Evolutionary conservation across 2,113 vertebrate genomes (phyloP), one percentile per base, ranked within the genome.

Genomic region (Sapajus apella): DNA sequence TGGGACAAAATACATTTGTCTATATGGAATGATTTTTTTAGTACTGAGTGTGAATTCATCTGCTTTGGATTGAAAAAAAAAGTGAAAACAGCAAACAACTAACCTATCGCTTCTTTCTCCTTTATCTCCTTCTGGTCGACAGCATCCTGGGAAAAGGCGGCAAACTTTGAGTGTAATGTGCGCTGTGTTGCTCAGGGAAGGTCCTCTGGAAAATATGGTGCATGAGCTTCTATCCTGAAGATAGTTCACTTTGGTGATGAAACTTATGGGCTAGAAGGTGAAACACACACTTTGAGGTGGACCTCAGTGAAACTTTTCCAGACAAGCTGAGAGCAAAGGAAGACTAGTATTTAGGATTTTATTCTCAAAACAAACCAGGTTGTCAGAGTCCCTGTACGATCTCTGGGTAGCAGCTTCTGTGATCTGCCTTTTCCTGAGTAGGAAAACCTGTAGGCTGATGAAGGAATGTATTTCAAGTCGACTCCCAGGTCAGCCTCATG

Each of bases 111-210:
- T 81, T 52, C 25, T 55, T 50, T 10, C 16, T 61, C 40, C 20
- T 47, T 58, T 5, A 0, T 70, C 10, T 52, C 3, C 12, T 83
- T 84, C 43, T 50, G 56, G 75, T 91, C 2, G 61, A 64, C 56
- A 72, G 12, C 25, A 16, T 55, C 66, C 37, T 43, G 17, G 43
- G 56, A 64, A 20, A 40, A 30, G 35, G n/a, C 0, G 2, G 21
- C 32, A 16, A 1, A 18, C 0, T 3, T 12, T 3, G 20, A 17
- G 21, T 27, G 3, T 82, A 52, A 43, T 4, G 2, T 7, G 2
- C 17, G 21, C 23, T 23, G 13, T 13, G 43, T 64, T 66, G n/a
- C 61, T 89, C 8, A 40, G 61, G 61, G 37, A 9, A 43, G 35
- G 20, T 35, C 10, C 23, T 58, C 13, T 82, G 77, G 52, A 50